A percentile compares a stretch with the other conserved stretches of the same genome.
phyloP scores from a whole-genome alignment of 2,113 vertebrate species.

The Sphaerodactylus townsendi region DNA sequence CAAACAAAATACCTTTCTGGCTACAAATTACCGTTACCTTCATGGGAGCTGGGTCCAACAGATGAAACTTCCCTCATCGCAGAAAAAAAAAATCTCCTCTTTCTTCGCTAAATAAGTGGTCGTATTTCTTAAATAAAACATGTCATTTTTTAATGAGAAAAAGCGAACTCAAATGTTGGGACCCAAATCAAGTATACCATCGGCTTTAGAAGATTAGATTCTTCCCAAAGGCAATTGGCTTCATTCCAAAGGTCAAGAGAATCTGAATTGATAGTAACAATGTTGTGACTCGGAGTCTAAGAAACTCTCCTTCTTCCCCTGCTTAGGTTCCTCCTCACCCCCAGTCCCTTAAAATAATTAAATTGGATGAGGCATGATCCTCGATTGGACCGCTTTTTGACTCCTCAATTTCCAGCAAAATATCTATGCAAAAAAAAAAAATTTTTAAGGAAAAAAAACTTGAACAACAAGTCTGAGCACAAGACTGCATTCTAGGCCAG shows the following conservation, averaged over 20 bases:
- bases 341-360: slow-evolving; percentile 49
- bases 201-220: slow-evolving; percentile 47
- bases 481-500: slow-evolving; percentile 16
- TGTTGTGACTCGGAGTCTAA: slow-evolving; percentile 56
- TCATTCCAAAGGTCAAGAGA: slow-evolving; percentile 45
- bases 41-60: background rate
- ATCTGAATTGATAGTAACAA: slow-evolving; percentile 56
- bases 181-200: slow-evolving; percentile 31
- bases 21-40: background rate
- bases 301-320: slow-evolving; percentile 29
- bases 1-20: too few species aligned
- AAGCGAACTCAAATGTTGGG: background rate
- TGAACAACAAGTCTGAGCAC: slow-evolving; percentile 40
- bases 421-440: background rate
- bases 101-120: background rate
- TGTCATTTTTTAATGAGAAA: background rate
- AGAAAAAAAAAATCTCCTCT: background rate
- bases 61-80: background rate
- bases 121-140: background rate
- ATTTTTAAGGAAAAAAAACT: too few species aligned
- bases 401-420: slow-evolving; percentile 59
- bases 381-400: slow-evolving; percentile 48
- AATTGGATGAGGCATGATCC: slow-evolving; percentile 57
- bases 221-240: slow-evolving; percentile 13
- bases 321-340: background rate